Evolutionary conservation across 2,113 vertebrate genomes (phyloP).

Genomic region (Bufo bufo): DNA sequence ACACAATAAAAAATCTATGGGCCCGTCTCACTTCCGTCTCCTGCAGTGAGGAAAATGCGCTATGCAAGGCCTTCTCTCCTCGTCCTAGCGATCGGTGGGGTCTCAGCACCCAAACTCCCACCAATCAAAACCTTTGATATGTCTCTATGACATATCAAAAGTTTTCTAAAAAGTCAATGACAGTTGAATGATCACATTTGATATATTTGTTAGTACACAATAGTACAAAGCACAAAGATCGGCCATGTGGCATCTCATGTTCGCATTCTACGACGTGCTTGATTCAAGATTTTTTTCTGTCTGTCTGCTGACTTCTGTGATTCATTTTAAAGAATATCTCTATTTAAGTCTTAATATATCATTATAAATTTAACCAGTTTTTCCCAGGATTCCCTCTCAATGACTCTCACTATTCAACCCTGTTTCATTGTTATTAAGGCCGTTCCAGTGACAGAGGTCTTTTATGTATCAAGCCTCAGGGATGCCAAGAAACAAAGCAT

Average conservation of each 20-base stretch:
- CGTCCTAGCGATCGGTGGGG: no score
- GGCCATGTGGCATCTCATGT: not conserved
- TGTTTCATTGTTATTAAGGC: slow-evolving; percentile 5
- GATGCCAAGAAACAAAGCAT: not conserved
- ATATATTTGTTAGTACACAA: no score
- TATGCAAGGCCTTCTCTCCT: no score
- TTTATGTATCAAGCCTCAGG: slow-evolving; percentile 19
- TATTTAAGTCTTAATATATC: not conserved
- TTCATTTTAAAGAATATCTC: not conserved
- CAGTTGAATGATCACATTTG: no score
- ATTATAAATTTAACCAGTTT: not conserved
- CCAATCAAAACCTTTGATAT: no score
- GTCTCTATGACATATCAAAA: no score
- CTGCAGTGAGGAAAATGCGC: no score
- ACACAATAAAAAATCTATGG: no score
- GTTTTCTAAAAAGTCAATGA: no score
- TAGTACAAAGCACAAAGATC: slow-evolving; percentile 5
- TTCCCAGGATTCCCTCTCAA: slow-evolving; percentile 25
- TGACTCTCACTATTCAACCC: not conserved
- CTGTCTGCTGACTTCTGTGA: not conserved
- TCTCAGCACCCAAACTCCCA: no score
- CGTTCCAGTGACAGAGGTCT: slow-evolving; percentile 5
- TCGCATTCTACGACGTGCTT: not conserved
- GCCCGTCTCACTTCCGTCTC: no score
- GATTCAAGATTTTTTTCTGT: slow-evolving; percentile 11